These are phyloP conservation scores for Xestia sexstrigata DNA, from an alignment of 2,888 invertebrate genomes.

Conservation along the genomic window DNA sequence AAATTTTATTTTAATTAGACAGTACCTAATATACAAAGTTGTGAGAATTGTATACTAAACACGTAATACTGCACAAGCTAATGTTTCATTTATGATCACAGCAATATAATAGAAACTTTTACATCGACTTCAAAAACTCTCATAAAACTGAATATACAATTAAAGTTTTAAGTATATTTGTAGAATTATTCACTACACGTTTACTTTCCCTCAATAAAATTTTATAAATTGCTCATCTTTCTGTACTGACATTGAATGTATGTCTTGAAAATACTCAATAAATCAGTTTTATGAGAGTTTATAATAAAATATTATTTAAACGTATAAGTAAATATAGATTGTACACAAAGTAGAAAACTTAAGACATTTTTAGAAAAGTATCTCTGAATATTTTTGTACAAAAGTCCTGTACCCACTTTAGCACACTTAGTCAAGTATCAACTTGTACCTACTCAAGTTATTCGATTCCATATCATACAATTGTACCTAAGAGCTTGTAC, in stretches of 20 bases:
- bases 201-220: constrained; percentile 1
- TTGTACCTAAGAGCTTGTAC: constrained; percentile 84
- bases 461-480: constrained; percentile 86
- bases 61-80: constrained; percentile 55
- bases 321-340: constrained; percentile 62
- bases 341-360: constrained; percentile 59
- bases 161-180: not conserved
- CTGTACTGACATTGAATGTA: constrained; percentile 1
- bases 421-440: constrained; percentile 77
- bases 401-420: constrained; percentile 76
- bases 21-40: constrained; percentile 28
- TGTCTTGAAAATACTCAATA: not conserved
- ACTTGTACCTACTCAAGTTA: constrained; percentile 79
- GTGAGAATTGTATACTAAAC: constrained; percentile 44
- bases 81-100: constrained; percentile 58
- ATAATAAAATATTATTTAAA: constrained; percentile 40
- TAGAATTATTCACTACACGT: not conserved
- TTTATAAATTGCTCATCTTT: constrained; percentile 3
- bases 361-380: constrained; percentile 77
- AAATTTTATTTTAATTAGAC: constrained; percentile 38
- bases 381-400: constrained; percentile 86
- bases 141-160: constrained; percentile 40
- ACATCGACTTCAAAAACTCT: constrained; percentile 46
- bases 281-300: constrained; percentile 57
- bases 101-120: constrained; percentile 48